phyloP scores from a whole-genome alignment of 2,113 vertebrate genomes.

The Centrocercus urophasianus region DNA sequence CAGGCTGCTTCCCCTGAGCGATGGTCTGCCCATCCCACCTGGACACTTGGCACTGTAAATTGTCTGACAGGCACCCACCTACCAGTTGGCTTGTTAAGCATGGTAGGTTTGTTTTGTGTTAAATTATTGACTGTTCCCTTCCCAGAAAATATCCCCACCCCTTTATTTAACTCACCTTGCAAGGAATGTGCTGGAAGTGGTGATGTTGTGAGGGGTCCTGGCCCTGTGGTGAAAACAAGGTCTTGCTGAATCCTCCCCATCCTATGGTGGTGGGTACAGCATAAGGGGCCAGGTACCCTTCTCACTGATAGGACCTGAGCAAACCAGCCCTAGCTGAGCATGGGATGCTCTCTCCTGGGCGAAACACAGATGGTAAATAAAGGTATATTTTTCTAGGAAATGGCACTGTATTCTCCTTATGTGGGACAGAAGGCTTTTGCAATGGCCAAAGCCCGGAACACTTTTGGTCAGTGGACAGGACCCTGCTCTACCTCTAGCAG shows the following conservation, averaged over 20 bases:
- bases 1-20: accelerated
- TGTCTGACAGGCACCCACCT: background rate
- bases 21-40: background rate
- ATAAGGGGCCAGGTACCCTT: accelerated
- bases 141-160: background rate
- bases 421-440: background rate
- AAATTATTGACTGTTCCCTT: background rate
- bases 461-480: background rate
- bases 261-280: accelerated
- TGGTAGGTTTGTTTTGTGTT: background rate
- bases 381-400: conserved; percentile 56
- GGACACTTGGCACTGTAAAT: background rate
- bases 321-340: background rate
- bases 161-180: conserved; percentile 16
- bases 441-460: background rate
- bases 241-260: background rate
- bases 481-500: background rate
- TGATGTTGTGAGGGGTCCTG: accelerated
- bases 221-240: background rate
- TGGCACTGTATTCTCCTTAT: background rate
- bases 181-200: background rate
- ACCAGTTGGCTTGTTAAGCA: accelerated
- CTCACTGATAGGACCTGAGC: background rate
- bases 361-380: conserved; percentile 32
- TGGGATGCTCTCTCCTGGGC: background rate